Evolutionary conservation across 2,113 vertebrate species (phyloP).

Genomic region (Leucopsar rothschildi): DNA sequence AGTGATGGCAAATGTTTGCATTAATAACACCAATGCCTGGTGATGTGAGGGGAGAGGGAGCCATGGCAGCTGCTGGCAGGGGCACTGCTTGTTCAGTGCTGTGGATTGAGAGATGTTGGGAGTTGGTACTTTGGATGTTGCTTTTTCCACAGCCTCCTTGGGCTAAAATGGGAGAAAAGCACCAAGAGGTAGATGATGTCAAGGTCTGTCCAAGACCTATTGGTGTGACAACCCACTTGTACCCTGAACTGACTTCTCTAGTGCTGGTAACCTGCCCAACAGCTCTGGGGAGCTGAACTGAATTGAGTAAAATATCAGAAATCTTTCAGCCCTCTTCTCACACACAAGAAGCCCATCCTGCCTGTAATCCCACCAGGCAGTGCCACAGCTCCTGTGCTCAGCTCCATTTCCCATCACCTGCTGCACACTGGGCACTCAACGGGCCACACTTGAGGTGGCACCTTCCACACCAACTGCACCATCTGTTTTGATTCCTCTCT

Average conservation of each 20-base stretch:
- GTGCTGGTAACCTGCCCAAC: neutral
- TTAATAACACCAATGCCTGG: neutral
- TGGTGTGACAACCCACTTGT: neutral
- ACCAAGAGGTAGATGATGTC: neutral
- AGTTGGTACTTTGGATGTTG: too few species aligned
- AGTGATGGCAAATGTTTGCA: neutral
- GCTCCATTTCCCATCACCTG: neutral
- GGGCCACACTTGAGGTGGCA: neutral
- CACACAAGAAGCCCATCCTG: neutral
- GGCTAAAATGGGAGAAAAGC: neutral
- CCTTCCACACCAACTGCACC: neutral
- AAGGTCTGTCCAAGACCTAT: neutral
- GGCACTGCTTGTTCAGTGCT: accelerated
- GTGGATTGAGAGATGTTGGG: neutral
- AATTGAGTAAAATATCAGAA: neutral
- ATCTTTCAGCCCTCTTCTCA: neutral
- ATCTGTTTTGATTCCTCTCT: neutral
- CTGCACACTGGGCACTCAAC: neutral
- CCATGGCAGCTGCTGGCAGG: neutral
- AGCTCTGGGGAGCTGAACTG: neutral
- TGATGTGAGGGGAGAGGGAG: neutral
- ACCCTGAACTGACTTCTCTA: neutral
- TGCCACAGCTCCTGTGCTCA: neutral
- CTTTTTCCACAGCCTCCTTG: neutral
- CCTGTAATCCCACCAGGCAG: neutral